phyloP scores from a whole-genome alignment of 2,113 vertebrate genomes.

The Hippotragus niger region DNA sequence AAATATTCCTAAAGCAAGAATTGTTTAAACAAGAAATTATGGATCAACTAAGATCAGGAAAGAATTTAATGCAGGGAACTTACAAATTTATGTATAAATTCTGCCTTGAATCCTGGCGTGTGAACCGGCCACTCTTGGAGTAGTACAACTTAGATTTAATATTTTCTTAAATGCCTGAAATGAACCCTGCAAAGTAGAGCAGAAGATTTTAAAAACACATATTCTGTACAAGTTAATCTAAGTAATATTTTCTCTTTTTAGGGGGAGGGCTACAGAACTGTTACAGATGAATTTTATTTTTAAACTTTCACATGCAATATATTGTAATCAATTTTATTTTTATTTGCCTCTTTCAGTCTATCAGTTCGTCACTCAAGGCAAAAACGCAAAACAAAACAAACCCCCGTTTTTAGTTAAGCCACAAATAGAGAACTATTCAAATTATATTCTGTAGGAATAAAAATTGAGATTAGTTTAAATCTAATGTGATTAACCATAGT shows the following conservation, averaged over 20 bases:
- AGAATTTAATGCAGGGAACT: not conserved
- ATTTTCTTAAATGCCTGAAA: not conserved
- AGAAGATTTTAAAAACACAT: not conserved
- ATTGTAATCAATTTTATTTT: not conserved
- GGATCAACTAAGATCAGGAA: not conserved
- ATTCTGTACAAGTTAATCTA: not conserved
- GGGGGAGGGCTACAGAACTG: not conserved
- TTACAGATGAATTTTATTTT: not conserved
- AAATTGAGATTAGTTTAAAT: constrained; percentile 33
- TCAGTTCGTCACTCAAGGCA: constrained; percentile 11
- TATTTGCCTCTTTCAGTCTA: not conserved
- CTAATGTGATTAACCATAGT: not conserved
- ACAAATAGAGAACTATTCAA: not conserved
- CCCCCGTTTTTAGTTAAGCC: not conserved
- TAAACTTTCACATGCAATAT: not conserved
- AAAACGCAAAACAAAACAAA: not conserved
- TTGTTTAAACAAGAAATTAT: not conserved
- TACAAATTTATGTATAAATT: constrained; percentile 20
- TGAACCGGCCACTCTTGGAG: not conserved
- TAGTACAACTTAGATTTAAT: not conserved
- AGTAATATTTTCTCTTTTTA: not conserved
- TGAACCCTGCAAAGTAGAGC: not conserved
- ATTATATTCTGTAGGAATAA: not conserved
- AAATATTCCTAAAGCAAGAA: not conserved
- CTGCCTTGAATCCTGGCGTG: not conserved